Base-by-base conservation (phyloP, 92 coral and sea anemone genomes). In the Isaurus tuberculatus region DNA sequence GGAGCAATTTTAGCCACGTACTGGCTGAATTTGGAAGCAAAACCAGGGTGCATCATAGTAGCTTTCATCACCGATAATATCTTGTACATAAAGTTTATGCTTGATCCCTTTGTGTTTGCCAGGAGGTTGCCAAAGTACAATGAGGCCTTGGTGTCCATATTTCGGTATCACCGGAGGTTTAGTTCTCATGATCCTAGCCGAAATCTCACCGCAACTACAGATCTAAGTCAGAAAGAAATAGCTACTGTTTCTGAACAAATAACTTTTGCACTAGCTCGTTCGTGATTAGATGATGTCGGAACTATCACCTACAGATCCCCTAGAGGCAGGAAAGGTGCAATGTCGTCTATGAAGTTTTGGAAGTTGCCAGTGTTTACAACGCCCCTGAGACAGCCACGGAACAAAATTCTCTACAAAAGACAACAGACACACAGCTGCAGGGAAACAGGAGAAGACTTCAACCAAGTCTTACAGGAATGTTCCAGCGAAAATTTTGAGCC, bases 61-160 rank as follows among this genome's bases (percentile, higher is more conserved):
- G 80, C 37, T 4, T 74, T 74, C 10, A 32, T 53, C 44, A 74
- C 80, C 5, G 80, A 74, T 37, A 32, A 28, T 4, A 30, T 74
- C 28, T 34, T 74, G 26, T 74, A 74, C 31, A 8, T 74, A 66
- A 74, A 74, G 80, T 74, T 74, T 19, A 51, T 74, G 66, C 46
- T 74, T 28, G 80, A 74, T 32, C 80, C 80, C 11, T 74, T 74
- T 74, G 80, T 74, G 29, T 53, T 74, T 9, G 80, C 80, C 49
- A 51, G 80, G 80, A 60, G 80, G 34, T 23, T 74, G 25, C 80
- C 80, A 5, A 74, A 74, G 36, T 74, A 74, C 80, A 51, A 66
- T 6, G 44, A 74, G 17, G 80, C 80, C 4, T 66, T 74, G 42
- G 49, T 28, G 66, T 74, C 67, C 30, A 74, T 74, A 14, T 74